Conservation (phyloP, 2,888 invertebrate species). For the Embidobia sp. region DNA sequence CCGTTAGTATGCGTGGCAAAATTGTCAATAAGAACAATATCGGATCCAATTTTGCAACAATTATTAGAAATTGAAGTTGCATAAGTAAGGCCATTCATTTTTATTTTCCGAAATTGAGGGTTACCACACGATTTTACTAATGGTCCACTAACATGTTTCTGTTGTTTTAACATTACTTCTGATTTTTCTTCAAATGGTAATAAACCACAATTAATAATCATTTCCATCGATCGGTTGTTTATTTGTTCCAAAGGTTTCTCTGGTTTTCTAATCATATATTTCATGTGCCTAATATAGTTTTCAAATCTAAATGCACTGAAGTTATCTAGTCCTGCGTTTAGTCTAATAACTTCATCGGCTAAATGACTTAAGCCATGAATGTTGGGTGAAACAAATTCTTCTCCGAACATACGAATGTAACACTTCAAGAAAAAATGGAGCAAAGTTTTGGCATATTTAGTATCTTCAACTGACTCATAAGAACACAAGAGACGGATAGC, state of each 20-base stretch:
- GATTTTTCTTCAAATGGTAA: no score
- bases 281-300: not conserved
- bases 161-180: not conserved
- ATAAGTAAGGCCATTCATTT: slow-evolving; percentile 1
- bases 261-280: not conserved
- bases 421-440: slow-evolving; percentile 8
- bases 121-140: not conserved
- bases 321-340: slow-evolving; percentile 12
- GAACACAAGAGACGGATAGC: not conserved
- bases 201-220: no score
- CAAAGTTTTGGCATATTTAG: slow-evolving; percentile 22
- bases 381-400: slow-evolving; percentile 31
- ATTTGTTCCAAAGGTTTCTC: not conserved
- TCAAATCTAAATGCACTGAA: slow-evolving; percentile 41
- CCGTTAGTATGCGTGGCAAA: not conserved
- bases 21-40: slow-evolving; percentile 1
- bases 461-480: slow-evolving; percentile 11
- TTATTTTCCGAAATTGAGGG: slow-evolving; percentile 16
- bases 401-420: slow-evolving; percentile 25
- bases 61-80: slow-evolving; percentile 3
- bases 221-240: no score
- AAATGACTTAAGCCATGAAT: slow-evolving; percentile 43
- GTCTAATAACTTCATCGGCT: slow-evolving; percentile 21
- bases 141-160: slow-evolving; percentile 10
- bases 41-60: not conserved